Base-by-base conservation (phyloP, 2,797 vertebrate genomes). In the Coregonus sp. region DNA sequence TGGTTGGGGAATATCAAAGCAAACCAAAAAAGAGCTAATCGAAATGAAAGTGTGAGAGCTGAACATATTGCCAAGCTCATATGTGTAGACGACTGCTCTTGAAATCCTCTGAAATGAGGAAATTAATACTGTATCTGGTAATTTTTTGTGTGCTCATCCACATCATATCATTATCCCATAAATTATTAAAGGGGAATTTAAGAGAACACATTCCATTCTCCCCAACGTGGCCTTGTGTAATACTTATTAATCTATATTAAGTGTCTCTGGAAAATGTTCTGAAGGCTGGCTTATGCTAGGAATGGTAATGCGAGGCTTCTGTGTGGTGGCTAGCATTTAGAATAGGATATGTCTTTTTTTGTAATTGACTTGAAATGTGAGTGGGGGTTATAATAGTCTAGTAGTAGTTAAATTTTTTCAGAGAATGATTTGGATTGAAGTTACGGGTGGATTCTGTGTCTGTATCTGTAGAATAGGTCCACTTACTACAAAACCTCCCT, bases 81-180 rank as follows among this genome's bases (percentile, higher is more conserved):
- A 70, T 73, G 54, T 73, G 29, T n/a, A 37, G 68, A 73, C 75
- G 77, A 84, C 75, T 76, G 71, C 78, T 85, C 63, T 31, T 65
- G 70, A 81, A 84, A 85, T 76, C 68, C 65, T 74, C 51, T 68
- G 67, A 75, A 79, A 59, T 67, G 67, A 50, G 25, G 16, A 69
- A 4, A 66, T 66, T 4, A 29, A 33, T 25, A 31, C 5, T 33
- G n/a, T 66, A 31, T 29, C 20, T 66, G 63, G 11, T 33, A 33
- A 31, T 47, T 66, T 29, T 33, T 9, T 14, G 65, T 15, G 65
- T 9, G 65, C 25, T 66, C 12, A 66, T 31, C 12, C 7, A 66
- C 31, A 51, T 73, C 29, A 33, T n/a, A 70, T 80, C 63, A 54
- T 35, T 63, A 16, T 4, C 11, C 54, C 29, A 51, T 65, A 52